Conservation (phyloP, 2,797 vertebrate genomes). For the Sebastes trivittatus region DNA sequence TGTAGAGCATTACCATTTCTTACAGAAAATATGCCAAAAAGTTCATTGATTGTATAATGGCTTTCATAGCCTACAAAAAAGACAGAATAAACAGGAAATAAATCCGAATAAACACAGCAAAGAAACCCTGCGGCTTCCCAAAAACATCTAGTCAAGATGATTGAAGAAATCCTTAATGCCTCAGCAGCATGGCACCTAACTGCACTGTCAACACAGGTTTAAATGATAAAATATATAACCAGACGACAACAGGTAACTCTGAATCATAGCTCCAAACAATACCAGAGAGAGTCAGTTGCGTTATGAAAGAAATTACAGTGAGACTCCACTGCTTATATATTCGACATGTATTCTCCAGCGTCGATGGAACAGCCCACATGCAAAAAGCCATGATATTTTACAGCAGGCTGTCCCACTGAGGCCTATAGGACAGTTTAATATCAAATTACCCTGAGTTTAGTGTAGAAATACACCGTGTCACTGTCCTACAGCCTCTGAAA, state of each 20-base stretch:
- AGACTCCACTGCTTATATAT: constrained; percentile 2
- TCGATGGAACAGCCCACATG: constrained; percentile 8
- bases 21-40: background rate
- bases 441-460: constrained; percentile 27
- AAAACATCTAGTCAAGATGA: background rate
- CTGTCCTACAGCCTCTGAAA: too few relatives aligned
- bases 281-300: background rate
- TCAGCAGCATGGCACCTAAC: constrained; percentile 33
- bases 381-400: constrained; percentile 8
- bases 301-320: constrained; percentile 9
- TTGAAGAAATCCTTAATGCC: constrained; percentile 49
- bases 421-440: constrained; percentile 9
- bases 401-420: background rate
- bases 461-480: constrained; percentile 19
- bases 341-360: background rate
- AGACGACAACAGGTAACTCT: constrained; percentile 20
- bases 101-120: background rate
- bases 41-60: too few relatives aligned
- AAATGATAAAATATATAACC: constrained; percentile 32
- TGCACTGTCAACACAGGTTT: constrained; percentile 44
- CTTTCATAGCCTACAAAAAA: background rate
- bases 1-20: background rate
- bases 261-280: background rate
- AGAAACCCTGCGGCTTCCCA: constrained; percentile 11
- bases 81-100: constrained; percentile 4